These are phyloP conservation scores for Tiphia femorata DNA, from an alignment of 2,888 invertebrate genomes.

Conservation along the genomic window DNA sequence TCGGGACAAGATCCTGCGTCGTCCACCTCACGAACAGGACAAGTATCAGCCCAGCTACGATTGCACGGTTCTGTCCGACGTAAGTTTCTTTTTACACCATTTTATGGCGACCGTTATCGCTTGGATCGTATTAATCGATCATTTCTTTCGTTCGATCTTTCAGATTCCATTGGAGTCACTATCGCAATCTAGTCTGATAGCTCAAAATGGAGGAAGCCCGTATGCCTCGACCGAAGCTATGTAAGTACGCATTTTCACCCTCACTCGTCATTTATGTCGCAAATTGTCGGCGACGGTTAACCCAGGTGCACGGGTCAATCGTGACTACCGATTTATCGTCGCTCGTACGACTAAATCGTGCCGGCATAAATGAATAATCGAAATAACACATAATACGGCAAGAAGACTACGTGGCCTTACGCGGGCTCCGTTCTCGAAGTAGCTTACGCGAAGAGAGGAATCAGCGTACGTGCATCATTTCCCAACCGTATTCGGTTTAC, in stretches of 20 bases:
- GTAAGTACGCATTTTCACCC: constrained; percentile 47
- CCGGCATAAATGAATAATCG: no score
- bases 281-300: no score
- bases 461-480: no score
- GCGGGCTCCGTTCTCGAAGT: no score
- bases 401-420: no score
- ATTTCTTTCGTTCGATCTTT: constrained; percentile 17
- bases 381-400: no score
- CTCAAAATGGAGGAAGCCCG: constrained; percentile 55
- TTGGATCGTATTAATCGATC: background rate
- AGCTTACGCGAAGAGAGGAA: no score
- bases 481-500: no score
- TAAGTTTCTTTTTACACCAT: constrained; percentile 70
- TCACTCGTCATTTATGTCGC: background rate
- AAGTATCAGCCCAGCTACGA: constrained; percentile 97
- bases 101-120: no score
- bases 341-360: no score
- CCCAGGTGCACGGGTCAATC: no score
- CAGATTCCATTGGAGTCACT: constrained; percentile 63
- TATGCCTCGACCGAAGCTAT: constrained; percentile 56
- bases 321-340: no score
- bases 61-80: constrained; percentile 92
- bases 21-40: constrained; percentile 86
- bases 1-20: constrained; percentile 90
- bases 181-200: constrained; percentile 45